Evolutionary conservation across 2,797 vertebrate genomes (phyloP).

Genomic region (Melanotaenia pygmaea): DNA sequence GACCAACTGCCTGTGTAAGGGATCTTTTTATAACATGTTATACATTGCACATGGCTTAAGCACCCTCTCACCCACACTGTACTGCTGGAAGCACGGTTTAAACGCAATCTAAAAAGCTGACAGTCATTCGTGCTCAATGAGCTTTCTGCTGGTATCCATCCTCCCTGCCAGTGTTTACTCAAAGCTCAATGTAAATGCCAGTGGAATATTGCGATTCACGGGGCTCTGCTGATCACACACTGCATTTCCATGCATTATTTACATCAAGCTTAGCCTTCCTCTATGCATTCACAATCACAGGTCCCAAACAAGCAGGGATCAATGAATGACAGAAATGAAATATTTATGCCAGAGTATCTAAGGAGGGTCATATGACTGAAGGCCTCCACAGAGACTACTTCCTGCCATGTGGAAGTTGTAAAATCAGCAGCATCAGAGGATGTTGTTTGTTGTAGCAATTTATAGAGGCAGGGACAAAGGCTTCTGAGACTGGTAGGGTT

Average conservation of each 20-base stretch:
- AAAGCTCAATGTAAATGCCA: conserved; percentile 80
- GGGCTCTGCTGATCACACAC: conserved; percentile 68
- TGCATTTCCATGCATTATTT: conserved; percentile 81
- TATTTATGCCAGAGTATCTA: conserved; percentile 69
- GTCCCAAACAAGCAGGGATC: conserved; percentile 73
- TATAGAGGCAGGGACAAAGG: conserved; percentile 32
- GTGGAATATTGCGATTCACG: conserved; percentile 69
- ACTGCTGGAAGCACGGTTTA: conserved; percentile 44
- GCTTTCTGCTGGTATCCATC: conserved; percentile 55
- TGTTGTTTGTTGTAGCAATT: conserved; percentile 50
- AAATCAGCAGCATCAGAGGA: conserved; percentile 36
- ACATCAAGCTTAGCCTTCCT: conserved; percentile 68
- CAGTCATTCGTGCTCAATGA: conserved; percentile 43
- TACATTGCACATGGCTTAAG: neutral
- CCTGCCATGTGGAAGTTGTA: conserved; percentile 27
- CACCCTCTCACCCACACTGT: neutral
- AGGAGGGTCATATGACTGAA: conserved; percentile 58
- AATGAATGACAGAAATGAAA: conserved; percentile 79
- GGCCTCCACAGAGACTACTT: conserved; percentile 42
- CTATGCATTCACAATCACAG: conserved; percentile 61
- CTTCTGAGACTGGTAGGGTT: conserved; percentile 27
- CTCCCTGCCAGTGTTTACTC: conserved; percentile 69
- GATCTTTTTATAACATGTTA: conserved; percentile 11
- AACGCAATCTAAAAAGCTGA: conserved; percentile 68
- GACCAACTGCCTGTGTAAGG: conserved; percentile 9